phyloP scores from a whole-genome alignment of 2,113 vertebrate species.

The Desmodus rotundus region DNA sequence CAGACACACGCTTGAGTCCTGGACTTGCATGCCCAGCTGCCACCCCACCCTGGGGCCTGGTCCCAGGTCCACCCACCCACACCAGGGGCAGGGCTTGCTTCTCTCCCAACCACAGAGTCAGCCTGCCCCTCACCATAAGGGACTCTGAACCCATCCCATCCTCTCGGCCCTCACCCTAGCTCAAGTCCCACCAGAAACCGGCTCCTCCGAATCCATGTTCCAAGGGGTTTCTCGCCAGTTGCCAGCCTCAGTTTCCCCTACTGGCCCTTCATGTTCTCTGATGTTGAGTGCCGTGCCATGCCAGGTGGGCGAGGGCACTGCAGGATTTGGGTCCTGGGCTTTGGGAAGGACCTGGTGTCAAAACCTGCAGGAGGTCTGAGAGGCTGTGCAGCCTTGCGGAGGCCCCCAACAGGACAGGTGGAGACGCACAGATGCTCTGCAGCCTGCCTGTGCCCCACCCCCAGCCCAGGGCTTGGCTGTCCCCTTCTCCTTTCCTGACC shows the following conservation, averaged over 20 bases:
- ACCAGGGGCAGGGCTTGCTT: neutral
- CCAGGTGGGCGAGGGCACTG: accelerated
- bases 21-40: neutral
- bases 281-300: accelerated
- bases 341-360: neutral
- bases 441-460: neutral
- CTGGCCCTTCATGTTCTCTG: neutral
- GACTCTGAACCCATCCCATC: neutral
- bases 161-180: neutral
- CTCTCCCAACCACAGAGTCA: neutral
- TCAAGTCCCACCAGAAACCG: neutral
- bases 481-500: neutral
- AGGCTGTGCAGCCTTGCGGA: neutral
- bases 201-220: neutral
- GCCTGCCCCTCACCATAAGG: neutral
- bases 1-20: neutral
- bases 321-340: neutral
- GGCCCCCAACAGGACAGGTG: neutral
- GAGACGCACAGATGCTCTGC: neutral
- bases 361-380: too few species aligned
- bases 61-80: neutral
- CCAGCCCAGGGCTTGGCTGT: neutral
- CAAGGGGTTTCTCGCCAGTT: neutral
- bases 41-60: accelerated
- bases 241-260: neutral